These are phyloP conservation scores for Drosophila putrida DNA, from an alignment of 2,888 invertebrate species.

Conservation along the genomic window DNA sequence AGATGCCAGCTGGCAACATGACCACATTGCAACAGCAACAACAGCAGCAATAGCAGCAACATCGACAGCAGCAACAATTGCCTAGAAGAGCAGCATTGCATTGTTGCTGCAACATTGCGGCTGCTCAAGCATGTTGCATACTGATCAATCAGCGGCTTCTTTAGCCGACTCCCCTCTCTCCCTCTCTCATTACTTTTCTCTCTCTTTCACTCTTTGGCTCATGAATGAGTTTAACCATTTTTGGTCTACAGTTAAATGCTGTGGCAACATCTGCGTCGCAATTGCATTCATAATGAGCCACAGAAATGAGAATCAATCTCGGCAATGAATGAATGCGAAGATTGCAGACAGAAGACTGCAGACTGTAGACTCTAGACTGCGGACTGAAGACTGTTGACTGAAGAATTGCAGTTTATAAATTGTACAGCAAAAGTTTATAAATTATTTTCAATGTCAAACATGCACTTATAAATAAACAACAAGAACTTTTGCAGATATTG, in stretches of 20 bases:
- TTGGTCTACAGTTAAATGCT: slow-evolving; percentile 81
- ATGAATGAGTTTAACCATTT: slow-evolving; percentile 83
- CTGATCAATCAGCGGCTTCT: slow-evolving; percentile 82
- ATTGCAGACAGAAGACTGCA: slow-evolving; percentile 1
- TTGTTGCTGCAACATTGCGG: slow-evolving; percentile 73
- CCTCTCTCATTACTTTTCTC: slow-evolving; percentile 6
- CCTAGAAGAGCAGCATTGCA: slow-evolving; percentile 55
- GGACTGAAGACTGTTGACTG: not conserved
- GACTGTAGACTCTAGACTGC: not conserved
- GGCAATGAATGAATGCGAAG: slow-evolving; percentile 52
- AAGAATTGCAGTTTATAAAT: slow-evolving; percentile 63
- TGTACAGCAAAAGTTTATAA: slow-evolving; percentile 76
- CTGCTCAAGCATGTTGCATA: slow-evolving; percentile 81
- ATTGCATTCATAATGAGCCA: slow-evolving; percentile 77
- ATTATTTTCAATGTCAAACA: slow-evolving; percentile 84
- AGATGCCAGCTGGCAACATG: slow-evolving; percentile 80
- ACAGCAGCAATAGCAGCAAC: slow-evolving; percentile 29
- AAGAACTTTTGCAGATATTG: slow-evolving; percentile 46
- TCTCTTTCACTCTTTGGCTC: slow-evolving; percentile 27
- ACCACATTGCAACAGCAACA: slow-evolving; percentile 50
- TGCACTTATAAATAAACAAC: slow-evolving; percentile 77
- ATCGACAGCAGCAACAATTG: slow-evolving; percentile 67
- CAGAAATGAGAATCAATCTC: slow-evolving; percentile 47
- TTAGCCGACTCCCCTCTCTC: slow-evolving; percentile 41
- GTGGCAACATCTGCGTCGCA: slow-evolving; percentile 68